Evolutionary conservation across 2,797 vertebrate genomes (phyloP).

Genomic region (Sandelia bainsii): DNA sequence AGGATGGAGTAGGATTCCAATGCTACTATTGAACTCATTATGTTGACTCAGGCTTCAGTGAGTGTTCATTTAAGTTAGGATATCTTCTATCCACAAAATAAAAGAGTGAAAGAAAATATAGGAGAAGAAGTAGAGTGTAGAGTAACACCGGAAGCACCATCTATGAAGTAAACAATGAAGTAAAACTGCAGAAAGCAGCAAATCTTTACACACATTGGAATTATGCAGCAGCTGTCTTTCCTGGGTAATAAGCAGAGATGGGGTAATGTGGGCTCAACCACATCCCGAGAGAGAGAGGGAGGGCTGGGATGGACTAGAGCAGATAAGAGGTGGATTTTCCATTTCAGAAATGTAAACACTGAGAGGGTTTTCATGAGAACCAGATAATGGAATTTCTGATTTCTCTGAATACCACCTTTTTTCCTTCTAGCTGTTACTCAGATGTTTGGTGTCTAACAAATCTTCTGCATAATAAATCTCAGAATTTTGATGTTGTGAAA

Average conservation of each 20-base stretch:
- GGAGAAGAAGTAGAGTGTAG: too few relatives aligned
- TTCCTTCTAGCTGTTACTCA: slow-evolving; percentile 35
- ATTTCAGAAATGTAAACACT: slow-evolving; percentile 68
- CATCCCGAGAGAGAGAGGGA: background rate
- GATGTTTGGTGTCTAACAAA: slow-evolving; percentile 26
- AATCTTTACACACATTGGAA: background rate
- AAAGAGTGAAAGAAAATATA: too few relatives aligned
- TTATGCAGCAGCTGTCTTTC: slow-evolving; percentile 6
- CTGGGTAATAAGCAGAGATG: slow-evolving; percentile 13
- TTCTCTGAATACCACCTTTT: slow-evolving; percentile 47
- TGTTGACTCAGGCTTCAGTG: too few relatives aligned
- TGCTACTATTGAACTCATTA: too few relatives aligned
- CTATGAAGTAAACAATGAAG: background rate
- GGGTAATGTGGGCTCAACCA: slow-evolving; percentile 6
- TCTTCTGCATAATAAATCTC: slow-evolving; percentile 32
- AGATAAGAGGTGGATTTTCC: slow-evolving; percentile 68
- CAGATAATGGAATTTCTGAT: slow-evolving; percentile 63
- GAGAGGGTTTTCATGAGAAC: slow-evolving; percentile 57
- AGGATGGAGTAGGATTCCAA: too few relatives aligned
- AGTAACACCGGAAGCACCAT: too few relatives aligned
- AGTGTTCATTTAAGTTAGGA: too few relatives aligned
- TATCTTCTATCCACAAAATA: too few relatives aligned
- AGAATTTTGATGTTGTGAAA: slow-evolving; percentile 32
- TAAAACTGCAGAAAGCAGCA: background rate
- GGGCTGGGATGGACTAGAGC: slow-evolving; percentile 29